Evolutionary conservation across 2,888 invertebrate genomes (phyloP).

Genomic region (Euphydryas editha): DNA sequence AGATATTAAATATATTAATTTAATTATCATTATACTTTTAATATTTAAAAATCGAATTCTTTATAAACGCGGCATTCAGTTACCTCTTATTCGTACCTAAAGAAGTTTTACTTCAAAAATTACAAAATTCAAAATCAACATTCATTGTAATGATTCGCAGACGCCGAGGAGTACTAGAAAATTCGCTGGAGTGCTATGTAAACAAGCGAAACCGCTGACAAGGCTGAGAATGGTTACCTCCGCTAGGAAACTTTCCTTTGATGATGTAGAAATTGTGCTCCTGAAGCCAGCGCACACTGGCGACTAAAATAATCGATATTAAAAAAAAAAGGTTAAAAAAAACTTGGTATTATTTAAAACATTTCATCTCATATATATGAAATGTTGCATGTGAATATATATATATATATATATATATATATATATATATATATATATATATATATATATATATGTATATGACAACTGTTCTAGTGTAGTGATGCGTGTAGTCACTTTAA

Average conservation of each 20-base stretch:
- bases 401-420: too few species aligned
- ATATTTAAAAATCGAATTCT: too few species aligned
- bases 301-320: not conserved
- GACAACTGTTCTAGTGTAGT: too few species aligned
- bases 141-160: conserved; percentile 5
- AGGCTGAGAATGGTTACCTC: conserved; percentile 12
- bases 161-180: conserved; percentile 16
- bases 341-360: not conserved
- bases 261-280: conserved; percentile 6
- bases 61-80: too few species aligned
- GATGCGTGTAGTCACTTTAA: too few species aligned
- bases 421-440: too few species aligned
- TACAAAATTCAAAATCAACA: conserved; percentile 2
- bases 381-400: too few species aligned
- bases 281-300: not conserved
- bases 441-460: too few species aligned
- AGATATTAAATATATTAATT: too few species aligned
- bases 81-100: too few species aligned
- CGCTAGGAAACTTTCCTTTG: conserved; percentile 12
- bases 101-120: not conserved
- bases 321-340: too few species aligned
- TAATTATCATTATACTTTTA: too few species aligned
- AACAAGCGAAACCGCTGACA: conserved; percentile 12
- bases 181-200: conserved; percentile 12
- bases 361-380: not conserved